A percentile compares a stretch with the other conserved stretches of the same genome.
These are phyloP conservation scores for Hippotragus niger DNA, from an alignment of 2,113 vertebrate species.

Conservation along the genomic window DNA sequence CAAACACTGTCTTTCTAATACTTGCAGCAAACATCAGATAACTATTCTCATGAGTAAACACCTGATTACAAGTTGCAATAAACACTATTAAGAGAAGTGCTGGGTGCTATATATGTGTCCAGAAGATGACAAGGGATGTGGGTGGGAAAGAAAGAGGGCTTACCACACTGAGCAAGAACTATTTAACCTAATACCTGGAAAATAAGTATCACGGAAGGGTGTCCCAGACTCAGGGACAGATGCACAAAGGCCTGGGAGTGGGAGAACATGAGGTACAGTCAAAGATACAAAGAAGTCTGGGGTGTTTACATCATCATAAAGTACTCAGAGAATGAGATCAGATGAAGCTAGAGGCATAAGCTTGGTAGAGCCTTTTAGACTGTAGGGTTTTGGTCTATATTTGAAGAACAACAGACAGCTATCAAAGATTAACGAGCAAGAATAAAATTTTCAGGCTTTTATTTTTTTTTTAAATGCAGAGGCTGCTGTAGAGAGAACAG, in stretches of 20 bases:
- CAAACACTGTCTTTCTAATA: neutral
- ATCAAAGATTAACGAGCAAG: neutral
- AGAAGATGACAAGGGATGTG: neutral
- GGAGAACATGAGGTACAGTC: neutral
- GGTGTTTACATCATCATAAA: neutral
- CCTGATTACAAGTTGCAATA: neutral
- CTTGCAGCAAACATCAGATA: neutral
- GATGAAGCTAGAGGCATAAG: neutral
- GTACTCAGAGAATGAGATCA: neutral
- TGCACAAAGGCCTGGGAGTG: neutral
- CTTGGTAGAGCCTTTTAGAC: neutral
- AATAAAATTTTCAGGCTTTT: neutral
- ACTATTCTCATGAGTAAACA: neutral
- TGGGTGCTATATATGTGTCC: neutral
- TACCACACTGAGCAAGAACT: neutral
- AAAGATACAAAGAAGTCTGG: neutral
- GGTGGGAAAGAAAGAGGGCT: neutral
- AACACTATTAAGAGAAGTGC: neutral
- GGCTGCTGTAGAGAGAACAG: neutral
- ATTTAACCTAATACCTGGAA: neutral
- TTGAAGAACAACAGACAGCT: neutral
- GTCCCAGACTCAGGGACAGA: neutral
- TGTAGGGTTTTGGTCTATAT: neutral
- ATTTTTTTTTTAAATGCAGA: neutral
- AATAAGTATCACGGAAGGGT: neutral